These are phyloP conservation scores for Oligia fasciuncula DNA, from an alignment of 2,888 invertebrate species.

Conservation along the genomic window DNA sequence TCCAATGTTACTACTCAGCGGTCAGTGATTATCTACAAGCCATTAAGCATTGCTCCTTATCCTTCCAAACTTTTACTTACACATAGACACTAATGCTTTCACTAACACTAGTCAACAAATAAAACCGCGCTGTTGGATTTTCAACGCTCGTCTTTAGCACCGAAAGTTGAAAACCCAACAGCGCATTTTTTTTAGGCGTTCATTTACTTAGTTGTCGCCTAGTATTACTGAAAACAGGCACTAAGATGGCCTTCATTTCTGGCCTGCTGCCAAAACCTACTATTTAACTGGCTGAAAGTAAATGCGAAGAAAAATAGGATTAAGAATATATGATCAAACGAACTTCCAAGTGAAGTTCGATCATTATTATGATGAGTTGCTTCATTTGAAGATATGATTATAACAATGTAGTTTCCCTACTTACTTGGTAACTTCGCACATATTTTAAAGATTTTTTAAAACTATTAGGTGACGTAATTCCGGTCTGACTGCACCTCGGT, in stretches of 20 bases:
- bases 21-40: constrained; percentile 48
- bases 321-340: too few relatives aligned
- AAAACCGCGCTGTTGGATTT: neutral
- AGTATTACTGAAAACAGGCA: neutral
- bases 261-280: constrained; percentile 46
- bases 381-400: too few relatives aligned
- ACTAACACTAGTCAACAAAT: neutral
- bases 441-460: too few relatives aligned
- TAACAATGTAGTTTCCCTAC: too few relatives aligned
- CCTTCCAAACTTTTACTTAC: constrained; percentile 26
- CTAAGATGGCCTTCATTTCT: constrained; percentile 20
- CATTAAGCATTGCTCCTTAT: constrained; percentile 48
- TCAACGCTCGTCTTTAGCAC: neutral
- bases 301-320: constrained; percentile 50
- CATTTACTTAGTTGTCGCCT: neutral
- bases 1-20: constrained; percentile 32
- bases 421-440: too few relatives aligned
- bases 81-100: neutral
- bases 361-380: too few relatives aligned
- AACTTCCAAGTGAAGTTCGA: too few relatives aligned
- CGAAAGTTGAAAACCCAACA: neutral
- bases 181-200: neutral
- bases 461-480: too few relatives aligned
- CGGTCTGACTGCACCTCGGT: too few relatives aligned
- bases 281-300: constrained; percentile 37